Percentiles rank a stretch among this genome's conserved stretches.
Conservation (phyloP, 37 sponge, comb jelly and placozoan genomes). For the Tethya wilhelma region DNA sequence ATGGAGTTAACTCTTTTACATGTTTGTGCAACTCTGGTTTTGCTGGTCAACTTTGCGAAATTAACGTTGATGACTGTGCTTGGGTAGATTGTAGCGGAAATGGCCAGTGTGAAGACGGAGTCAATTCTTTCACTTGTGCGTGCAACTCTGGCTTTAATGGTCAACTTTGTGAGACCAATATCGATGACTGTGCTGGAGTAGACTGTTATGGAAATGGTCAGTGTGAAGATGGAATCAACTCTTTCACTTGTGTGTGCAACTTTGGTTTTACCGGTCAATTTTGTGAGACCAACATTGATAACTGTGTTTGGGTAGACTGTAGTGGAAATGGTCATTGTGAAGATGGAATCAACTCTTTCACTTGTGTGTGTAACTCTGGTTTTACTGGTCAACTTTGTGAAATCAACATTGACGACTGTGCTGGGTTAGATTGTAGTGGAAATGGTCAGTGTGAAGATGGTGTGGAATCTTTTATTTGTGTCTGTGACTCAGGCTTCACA, state of each 20-base stretch:
- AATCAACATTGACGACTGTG: slow-evolving; percentile 61
- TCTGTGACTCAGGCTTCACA: slow-evolving; percentile 41
- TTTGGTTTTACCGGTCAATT: slow-evolving; percentile 41
- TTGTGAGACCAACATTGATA: slow-evolving; percentile 37
- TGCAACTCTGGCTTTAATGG: slow-evolving; percentile 36
- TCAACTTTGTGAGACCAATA: slow-evolving; percentile 14
- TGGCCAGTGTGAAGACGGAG: slow-evolving; percentile 8
- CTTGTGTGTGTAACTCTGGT: slow-evolving; percentile 61
- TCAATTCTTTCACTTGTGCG: slow-evolving; percentile 29
- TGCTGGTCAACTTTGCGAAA: slow-evolving; percentile 55
- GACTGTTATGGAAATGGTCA: slow-evolving; percentile 31
- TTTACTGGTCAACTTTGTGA: slow-evolving; percentile 60
- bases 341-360: slow-evolving; percentile 14
- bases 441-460: slow-evolving; percentile 59
- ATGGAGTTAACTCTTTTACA: slow-evolving; percentile 12
- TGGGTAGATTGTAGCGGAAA: background rate
- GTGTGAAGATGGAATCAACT: background rate
- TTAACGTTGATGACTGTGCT: slow-evolving; percentile 58
- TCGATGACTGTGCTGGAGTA: slow-evolving; percentile 27
- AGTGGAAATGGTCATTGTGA: slow-evolving; percentile 23
- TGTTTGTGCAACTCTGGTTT: slow-evolving; percentile 51
- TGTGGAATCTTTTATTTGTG: slow-evolving; percentile 33
- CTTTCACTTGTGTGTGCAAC: slow-evolving; percentile 39
- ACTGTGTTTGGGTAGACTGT: slow-evolving; percentile 19
- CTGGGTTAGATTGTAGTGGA: slow-evolving; percentile 12